A percentile compares a stretch with the other conserved stretches of the same genome.
phyloP scores from a whole-genome alignment of 2,113 vertebrate genomes.

The Chinchilla lanigera region DNA sequence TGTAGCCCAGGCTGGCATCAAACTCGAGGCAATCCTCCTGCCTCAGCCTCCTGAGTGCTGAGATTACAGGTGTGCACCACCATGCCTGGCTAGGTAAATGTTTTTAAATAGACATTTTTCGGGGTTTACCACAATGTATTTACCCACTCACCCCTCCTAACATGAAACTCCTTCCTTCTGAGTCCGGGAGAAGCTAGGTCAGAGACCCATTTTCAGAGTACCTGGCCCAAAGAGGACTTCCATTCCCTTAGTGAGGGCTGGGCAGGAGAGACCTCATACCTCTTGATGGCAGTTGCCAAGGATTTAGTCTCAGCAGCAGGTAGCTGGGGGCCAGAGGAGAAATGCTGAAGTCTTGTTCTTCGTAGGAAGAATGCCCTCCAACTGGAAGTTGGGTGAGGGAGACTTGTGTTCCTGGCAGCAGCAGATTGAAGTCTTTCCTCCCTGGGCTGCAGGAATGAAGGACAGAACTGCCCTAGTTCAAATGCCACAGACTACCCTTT shows the following conservation, averaged over 20 bases:
- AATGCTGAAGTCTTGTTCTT: background rate
- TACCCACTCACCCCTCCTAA: background rate
- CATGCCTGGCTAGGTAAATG: background rate
- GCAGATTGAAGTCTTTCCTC: background rate
- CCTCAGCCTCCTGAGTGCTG: background rate
- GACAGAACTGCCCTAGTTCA: background rate
- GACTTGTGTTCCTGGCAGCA: background rate
- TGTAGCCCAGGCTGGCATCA: background rate
- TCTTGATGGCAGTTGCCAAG: background rate
- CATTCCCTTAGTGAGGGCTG: background rate
- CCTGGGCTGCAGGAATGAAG: background rate
- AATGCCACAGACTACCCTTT: background rate
- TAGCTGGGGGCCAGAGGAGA: background rate
- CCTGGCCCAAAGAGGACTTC: background rate
- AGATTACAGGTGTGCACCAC: background rate
- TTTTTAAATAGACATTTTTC: conserved; percentile 4
- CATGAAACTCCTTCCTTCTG: background rate
- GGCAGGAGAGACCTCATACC: background rate
- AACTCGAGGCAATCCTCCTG: background rate
- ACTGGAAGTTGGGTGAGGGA: background rate
- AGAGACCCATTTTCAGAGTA: background rate
- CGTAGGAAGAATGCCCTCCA: background rate
- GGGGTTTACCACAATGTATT: background rate
- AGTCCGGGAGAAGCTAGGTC: background rate
- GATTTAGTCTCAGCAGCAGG: background rate